Evolutionary conservation across 2,888 invertebrate genomes (phyloP), one percentile per base, ranked within the genome.

Genomic region (Phymatocera aterrima): DNA sequence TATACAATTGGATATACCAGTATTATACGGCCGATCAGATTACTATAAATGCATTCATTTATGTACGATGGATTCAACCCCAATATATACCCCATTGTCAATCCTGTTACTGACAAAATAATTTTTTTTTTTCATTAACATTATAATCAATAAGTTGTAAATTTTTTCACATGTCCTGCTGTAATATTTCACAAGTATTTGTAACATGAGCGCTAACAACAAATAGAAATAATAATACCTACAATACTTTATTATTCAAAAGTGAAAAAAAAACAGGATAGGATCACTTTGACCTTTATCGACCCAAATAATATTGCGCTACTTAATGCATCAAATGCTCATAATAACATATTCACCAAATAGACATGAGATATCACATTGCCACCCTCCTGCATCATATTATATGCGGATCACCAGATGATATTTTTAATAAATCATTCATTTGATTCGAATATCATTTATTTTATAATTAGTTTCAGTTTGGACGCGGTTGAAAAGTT

Each of bases 341-440:
- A n/a, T 21, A 12, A 64, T 64, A 37, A 61, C 5, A 34, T 37
- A 64, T 64, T 64, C 61, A 43, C 65, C 5, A 68, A 68, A 68
- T 68, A 68, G 68, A 68, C 68, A 68, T 68, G 12, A 68, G 46
- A 68, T 24, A 68, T 46, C 24, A 46, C 28, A 43, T 15, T 2
- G 28, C 37, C n/a, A 5, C 37, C 21, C 18, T 3, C 18, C 1
- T 34, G 57, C 28, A 28, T 64, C 61, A 37, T 37, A 37, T 64
- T 64, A 64, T 37, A n/a, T 28, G 24, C n/a, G n/a, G n/a, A 6
- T 46, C 12, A 15, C 15, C 65, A 28, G 34, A 68, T 43, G 43
- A 68, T 15, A 34, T 68, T 10, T 15, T 24, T 43, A 24, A 43
- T 43, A 10, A 43, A 43, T 40, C 2, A 64, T 64, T 64, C 57